Evolutionary conservation across 1,140 invertebrate species (phyloP).

Genomic region (Drosophila varians): DNA sequence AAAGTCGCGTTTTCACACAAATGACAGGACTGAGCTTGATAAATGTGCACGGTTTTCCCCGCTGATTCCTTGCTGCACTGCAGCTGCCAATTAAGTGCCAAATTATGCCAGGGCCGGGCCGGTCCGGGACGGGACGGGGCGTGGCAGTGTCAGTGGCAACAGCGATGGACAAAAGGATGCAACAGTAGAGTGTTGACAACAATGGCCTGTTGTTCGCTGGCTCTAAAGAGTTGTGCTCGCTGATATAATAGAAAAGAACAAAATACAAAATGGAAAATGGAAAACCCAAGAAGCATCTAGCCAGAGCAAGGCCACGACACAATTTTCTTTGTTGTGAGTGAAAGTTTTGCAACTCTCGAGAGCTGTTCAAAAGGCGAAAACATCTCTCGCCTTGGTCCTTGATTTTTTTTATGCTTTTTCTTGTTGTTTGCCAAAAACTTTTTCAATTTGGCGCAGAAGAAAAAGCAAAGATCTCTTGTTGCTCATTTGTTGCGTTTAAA

Average conservation of each 20-base stretch:
- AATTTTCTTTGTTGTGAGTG: slow-evolving; percentile 54
- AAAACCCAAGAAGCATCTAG: slow-evolving; percentile 22
- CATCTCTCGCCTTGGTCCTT: slow-evolving; percentile 13
- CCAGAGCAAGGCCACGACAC: slow-evolving; percentile 62
- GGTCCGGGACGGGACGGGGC: slow-evolving; percentile 3
- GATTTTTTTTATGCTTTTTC: slow-evolving; percentile 17
- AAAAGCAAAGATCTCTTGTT: slow-evolving; percentile 8
- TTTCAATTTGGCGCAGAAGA: slow-evolving; percentile 61
- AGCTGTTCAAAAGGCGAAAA: slow-evolving; percentile 27
- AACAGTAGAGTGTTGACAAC: slow-evolving; percentile 27
- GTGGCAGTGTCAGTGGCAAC: slow-evolving; percentile 11
- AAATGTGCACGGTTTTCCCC: slow-evolving; percentile 34
- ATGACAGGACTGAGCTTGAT: slow-evolving; percentile 61
- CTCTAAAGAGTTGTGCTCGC: slow-evolving; percentile 22
- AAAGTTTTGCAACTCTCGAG: slow-evolving; percentile 50
- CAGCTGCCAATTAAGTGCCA: slow-evolving; percentile 76
- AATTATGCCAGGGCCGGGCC: slow-evolving; percentile 63
- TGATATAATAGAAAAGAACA: slow-evolving; percentile 6
- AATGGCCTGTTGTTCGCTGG: slow-evolving; percentile 20
- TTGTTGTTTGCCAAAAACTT: slow-evolving; percentile 43
- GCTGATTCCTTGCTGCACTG: slow-evolving; percentile 25
- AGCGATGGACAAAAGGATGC: slow-evolving; percentile 23
- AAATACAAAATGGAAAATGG: neutral
- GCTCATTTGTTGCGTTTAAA: slow-evolving; percentile 61
- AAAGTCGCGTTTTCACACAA: slow-evolving; percentile 5